Evolutionary conservation across 1,140 invertebrate species (phyloP).

Genomic region (Nilaparvata lugens): DNA sequence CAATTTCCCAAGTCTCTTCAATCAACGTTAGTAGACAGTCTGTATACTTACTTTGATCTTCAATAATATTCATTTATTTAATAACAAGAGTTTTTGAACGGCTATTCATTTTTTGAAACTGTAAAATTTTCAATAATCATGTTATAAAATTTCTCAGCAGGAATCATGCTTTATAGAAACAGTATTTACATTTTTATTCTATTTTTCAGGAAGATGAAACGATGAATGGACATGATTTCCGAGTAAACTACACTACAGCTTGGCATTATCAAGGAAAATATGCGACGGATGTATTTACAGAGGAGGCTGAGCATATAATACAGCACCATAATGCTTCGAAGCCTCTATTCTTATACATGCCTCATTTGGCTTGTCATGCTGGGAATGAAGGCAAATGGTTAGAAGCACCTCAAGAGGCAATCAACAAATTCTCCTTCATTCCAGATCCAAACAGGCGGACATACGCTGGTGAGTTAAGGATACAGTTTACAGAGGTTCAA

Average conservation of each 20-base stretch:
- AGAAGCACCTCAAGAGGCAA: conserved; percentile 50
- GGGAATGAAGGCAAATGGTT: conserved; percentile 46
- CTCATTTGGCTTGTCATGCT: conserved; percentile 55
- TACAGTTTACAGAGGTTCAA: too few relatives aligned
- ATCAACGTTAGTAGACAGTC: too few relatives aligned
- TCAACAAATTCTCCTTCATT: conserved; percentile 53
- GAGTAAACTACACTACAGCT: conserved; percentile 42
- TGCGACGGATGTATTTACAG: conserved; percentile 57
- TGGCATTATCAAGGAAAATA: conserved; percentile 52
- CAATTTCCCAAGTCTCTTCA: too few relatives aligned
- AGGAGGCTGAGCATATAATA: conserved; percentile 50
- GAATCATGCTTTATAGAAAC: neutral
- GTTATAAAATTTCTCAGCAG: too few relatives aligned
- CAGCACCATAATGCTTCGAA: conserved; percentile 41
- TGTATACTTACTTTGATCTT: too few relatives aligned
- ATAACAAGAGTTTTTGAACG: too few relatives aligned
- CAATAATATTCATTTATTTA: too few relatives aligned
- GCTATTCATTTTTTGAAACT: too few relatives aligned
- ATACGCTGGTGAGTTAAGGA: conserved; percentile 51
- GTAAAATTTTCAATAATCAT: too few relatives aligned
- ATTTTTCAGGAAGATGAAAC: neutral
- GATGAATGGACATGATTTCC: conserved; percentile 36
- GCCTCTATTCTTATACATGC: conserved; percentile 59
- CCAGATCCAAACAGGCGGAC: conserved; percentile 49
- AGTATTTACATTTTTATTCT: neutral